Conservation (phyloP, 2,113 vertebrate species). For the Corynorhinus townsendii region DNA sequence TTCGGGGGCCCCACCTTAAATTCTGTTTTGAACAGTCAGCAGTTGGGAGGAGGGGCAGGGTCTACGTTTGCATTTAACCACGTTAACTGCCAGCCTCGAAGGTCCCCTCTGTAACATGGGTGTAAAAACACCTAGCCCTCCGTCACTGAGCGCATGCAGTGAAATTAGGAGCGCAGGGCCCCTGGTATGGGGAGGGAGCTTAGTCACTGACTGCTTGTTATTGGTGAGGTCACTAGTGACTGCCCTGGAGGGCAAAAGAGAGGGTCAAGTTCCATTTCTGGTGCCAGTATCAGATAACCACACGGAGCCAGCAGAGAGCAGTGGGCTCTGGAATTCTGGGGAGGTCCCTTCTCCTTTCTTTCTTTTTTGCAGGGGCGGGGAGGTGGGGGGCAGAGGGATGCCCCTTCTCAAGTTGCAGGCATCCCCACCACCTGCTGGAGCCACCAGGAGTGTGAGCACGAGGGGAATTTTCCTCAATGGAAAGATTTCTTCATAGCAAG, state of each 20-base stretch:
- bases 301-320: neutral
- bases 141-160: neutral
- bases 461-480: slow-evolving; percentile 32
- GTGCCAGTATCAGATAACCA: neutral
- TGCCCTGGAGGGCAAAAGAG: neutral
- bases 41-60: fast-evolving
- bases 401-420: neutral
- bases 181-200: fast-evolving
- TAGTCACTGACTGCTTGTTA: neutral
- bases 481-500: slow-evolving; percentile 43
- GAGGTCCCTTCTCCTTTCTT: neutral
- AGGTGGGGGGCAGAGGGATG: neutral
- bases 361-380: too few relatives aligned
- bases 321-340: neutral
- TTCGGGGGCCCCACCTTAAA: fast-evolving
- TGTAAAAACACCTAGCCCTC: neutral
- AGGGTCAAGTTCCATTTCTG: neutral
- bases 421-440: fast-evolving
- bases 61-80: neutral
- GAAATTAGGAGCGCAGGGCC: fast-evolving
- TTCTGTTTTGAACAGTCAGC: neutral
- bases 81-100: neutral
- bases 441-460: neutral
- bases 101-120: neutral
- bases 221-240: neutral